These are phyloP conservation scores for Solenopsis invicta DNA, from an alignment of 1,140 invertebrate species.

Conservation along the genomic window DNA sequence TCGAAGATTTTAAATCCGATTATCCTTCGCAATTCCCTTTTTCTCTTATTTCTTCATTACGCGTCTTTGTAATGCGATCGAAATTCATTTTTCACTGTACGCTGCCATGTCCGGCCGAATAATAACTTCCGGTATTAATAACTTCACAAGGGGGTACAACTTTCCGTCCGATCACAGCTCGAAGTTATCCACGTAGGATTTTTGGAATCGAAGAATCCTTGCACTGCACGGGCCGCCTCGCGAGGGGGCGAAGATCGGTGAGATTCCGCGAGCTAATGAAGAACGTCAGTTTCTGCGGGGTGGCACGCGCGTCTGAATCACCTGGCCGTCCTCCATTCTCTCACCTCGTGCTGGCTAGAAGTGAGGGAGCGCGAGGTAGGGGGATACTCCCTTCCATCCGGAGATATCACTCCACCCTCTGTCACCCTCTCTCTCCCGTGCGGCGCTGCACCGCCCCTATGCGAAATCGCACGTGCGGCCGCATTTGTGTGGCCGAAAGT, in stretches of 20 bases:
- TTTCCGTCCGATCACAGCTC: not conserved
- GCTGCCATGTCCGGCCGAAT: not conserved
- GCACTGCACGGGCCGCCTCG: not conserved
- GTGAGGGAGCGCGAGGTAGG: conserved; percentile 67
- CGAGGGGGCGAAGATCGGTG: not conserved
- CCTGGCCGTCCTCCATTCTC: conserved; percentile 81
- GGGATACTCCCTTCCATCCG: conserved; percentile 64
- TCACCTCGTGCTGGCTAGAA: conserved; percentile 75
- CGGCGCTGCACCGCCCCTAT: conserved; percentile 71
- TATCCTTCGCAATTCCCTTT: not conserved
- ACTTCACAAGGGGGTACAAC: conserved; percentile 23
- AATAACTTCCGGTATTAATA: not conserved
- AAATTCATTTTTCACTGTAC: conserved; percentile 22
- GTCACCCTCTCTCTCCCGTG: conserved; percentile 51
- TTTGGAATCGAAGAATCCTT: not conserved
- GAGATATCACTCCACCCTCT: conserved; percentile 63
- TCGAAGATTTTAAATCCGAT: not conserved
- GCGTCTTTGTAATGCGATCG: not conserved
- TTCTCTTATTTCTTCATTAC: not conserved
- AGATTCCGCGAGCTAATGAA: not conserved
- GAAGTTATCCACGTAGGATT: not conserved
- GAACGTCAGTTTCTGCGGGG: conserved; percentile 50
- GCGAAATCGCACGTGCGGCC: conserved; percentile 70
- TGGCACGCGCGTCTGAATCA: conserved; percentile 79
- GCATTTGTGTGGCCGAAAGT: conserved; percentile 22